These are phyloP conservation scores for Lumbricus terrestris DNA, from an alignment of 2,888 invertebrate genomes.

Conservation along the genomic window DNA sequence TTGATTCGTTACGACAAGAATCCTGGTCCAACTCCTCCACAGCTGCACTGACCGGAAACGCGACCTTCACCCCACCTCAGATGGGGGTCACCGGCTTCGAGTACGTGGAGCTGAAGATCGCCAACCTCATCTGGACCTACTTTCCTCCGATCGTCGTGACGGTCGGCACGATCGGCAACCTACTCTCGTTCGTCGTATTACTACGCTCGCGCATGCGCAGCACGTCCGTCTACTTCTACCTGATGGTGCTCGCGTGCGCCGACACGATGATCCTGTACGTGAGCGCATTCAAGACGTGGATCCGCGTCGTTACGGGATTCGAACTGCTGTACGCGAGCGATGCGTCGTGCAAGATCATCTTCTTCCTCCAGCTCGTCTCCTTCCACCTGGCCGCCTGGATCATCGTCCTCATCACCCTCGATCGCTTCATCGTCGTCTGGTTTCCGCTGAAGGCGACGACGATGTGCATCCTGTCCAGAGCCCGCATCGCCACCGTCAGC, in stretches of 20 bases:
- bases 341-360: conserved; percentile 47
- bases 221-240: conserved; percentile 52
- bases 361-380: conserved; percentile 48
- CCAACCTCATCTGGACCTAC: neutral
- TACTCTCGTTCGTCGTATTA: conserved; percentile 48
- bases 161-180: conserved; percentile 49
- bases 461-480: conserved; percentile 29
- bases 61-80: neutral
- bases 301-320: conserved; percentile 45
- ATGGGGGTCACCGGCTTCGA: neutral
- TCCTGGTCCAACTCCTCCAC: conserved; percentile 8
- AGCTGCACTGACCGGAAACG: neutral
- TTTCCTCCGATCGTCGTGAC: conserved; percentile 40
- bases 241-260: conserved; percentile 49
- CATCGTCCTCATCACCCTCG: conserved; percentile 35
- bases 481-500: conserved; percentile 19
- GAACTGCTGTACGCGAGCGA: conserved; percentile 50
- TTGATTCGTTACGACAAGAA: neutral
- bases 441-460: conserved; percentile 34
- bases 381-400: conserved; percentile 36
- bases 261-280: conserved; percentile 50
- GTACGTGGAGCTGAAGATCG: neutral
- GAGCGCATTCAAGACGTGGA: conserved; percentile 54
- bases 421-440: conserved; percentile 37
- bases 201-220: conserved; percentile 47